Evolutionary conservation across 53 echinoderm and acorn worm genomes (phyloP).

Genomic region (Echinarachnius parma): DNA sequence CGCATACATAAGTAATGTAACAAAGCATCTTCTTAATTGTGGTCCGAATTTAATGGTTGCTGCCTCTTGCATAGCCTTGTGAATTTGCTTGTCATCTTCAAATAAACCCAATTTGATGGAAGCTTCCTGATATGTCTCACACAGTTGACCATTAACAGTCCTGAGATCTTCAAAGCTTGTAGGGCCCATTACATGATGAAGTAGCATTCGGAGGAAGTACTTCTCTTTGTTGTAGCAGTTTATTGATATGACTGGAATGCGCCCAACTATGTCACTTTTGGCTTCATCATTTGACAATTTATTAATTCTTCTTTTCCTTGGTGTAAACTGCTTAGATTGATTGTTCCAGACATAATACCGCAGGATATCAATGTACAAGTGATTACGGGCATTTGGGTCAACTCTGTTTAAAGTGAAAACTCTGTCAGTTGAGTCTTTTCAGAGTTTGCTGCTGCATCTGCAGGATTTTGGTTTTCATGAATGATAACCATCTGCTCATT

Average conservation of each 20-base stretch:
- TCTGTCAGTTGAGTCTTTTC: constrained; percentile 9
- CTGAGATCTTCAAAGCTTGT: neutral
- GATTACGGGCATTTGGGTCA: neutral
- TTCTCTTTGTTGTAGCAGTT: constrained; percentile 3
- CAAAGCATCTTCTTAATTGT: neutral
- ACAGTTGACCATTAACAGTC: neutral
- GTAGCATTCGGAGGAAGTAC: no score
- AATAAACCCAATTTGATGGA: neutral
- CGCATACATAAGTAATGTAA: neutral
- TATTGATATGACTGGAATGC: neutral
- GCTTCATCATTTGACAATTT: neutral
- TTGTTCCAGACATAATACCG: no score
- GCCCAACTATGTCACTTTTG: neutral
- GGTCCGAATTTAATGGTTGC: no score
- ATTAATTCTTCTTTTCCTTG: no score
- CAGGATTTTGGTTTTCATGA: constrained; percentile 1
- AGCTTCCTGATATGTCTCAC: neutral
- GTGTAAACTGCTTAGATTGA: no score
- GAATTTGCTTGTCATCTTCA: neutral
- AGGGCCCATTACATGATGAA: no score
- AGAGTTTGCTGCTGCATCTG: constrained; percentile 9
- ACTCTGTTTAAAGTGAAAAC: neutral
- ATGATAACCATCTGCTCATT: neutral
- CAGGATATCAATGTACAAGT: constrained; percentile 1
- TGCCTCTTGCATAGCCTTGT: constrained; percentile 1